These are phyloP conservation scores for Callospermophilus lateralis DNA, from an alignment of 2,113 vertebrate species.

Conservation along the genomic window DNA sequence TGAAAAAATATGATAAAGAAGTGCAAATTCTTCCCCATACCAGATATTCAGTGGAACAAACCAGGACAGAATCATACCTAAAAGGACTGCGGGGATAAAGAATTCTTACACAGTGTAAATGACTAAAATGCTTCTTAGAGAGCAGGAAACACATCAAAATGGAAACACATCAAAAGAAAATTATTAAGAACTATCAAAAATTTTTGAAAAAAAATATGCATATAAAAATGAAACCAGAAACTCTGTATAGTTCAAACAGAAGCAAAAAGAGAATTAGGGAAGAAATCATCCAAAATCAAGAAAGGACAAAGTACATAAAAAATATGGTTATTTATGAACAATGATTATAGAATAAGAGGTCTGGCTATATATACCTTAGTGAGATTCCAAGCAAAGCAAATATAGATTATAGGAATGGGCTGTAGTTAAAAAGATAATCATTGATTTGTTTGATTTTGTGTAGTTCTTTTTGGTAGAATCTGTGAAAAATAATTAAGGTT, in stretches of 20 bases:
- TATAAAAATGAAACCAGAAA: background rate
- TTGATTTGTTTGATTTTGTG: background rate
- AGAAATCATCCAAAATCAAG: background rate
- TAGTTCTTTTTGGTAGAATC: background rate
- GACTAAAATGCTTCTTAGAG: background rate
- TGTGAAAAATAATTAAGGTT: background rate
- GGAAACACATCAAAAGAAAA: background rate
- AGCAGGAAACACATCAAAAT: background rate
- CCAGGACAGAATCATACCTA: background rate
- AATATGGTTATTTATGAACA: background rate
- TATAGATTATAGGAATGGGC: rapidly evolving
- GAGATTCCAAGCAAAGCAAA: background rate
- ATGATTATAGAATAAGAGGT: background rate
- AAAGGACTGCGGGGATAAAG: background rate
- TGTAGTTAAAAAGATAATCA: background rate
- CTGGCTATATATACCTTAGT: no score
- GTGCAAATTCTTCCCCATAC: no score
- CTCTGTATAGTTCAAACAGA: background rate
- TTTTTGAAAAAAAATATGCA: background rate
- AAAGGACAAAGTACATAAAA: background rate
- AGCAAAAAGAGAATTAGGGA: background rate
- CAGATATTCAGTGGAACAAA: background rate
- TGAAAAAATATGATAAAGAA: background rate
- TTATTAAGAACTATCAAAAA: background rate
- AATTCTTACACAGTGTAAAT: no score